Evolutionary conservation across 2,888 invertebrate genomes (phyloP).

Genomic region (Ditylenchus weischeri): DNA sequence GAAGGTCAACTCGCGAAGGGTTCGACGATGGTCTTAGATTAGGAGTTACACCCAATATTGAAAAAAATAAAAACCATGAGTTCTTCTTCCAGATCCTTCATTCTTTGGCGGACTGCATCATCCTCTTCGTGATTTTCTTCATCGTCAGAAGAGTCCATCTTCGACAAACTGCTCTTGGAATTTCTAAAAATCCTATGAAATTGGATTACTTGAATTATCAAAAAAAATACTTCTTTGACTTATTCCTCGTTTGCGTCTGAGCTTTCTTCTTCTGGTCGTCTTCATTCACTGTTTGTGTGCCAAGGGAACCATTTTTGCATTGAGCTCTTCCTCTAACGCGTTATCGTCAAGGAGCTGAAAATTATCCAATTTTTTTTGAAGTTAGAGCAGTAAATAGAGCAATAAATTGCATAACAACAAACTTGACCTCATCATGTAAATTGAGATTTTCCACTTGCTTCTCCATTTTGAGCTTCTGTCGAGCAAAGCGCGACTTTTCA

Average conservation of each 20-base stretch:
- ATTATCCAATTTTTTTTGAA: no score
- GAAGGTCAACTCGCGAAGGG: no score
- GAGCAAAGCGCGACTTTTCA: constrained; percentile 43
- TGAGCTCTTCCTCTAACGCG: constrained; percentile 2
- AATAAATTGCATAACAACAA: no score
- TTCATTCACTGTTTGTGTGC: constrained; percentile 3
- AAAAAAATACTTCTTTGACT: not conserved
- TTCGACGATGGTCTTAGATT: not conserved
- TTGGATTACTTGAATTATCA: not conserved
- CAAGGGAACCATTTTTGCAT: constrained; percentile 5
- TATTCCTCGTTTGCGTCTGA: not conserved
- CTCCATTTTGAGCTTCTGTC: constrained; percentile 23
- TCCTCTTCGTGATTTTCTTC: constrained; percentile 30
- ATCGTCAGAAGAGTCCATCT: constrained; percentile 4
- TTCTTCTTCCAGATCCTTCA: constrained; percentile 21
- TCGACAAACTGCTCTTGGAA: not conserved
- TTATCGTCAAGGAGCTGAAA: not conserved
- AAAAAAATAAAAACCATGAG: not conserved
- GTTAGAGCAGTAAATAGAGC: no score
- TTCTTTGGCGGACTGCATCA: constrained; percentile 20
- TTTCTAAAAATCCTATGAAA: constrained; percentile 3
- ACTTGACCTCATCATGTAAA: constrained; percentile 10
- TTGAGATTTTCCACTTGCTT: constrained; percentile 13
- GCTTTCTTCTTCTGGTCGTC: constrained; percentile 14
- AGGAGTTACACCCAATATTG: not conserved